phyloP scores from a whole-genome alignment of 1,140 invertebrate genomes.

The Eufriesea mexicana region DNA sequence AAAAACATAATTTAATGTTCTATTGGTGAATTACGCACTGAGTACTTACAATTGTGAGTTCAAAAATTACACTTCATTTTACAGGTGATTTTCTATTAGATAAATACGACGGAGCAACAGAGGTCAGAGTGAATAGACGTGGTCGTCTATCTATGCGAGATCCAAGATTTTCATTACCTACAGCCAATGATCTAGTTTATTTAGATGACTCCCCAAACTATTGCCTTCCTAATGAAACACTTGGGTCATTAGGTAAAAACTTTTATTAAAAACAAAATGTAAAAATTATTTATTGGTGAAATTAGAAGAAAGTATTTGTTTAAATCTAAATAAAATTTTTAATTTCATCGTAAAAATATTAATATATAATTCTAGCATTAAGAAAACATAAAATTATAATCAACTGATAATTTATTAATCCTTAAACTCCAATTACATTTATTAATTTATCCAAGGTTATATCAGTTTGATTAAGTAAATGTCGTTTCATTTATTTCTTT shows the following conservation, averaged over 20 bases:
- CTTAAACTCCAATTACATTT: background rate
- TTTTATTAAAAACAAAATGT: constrained; percentile 35
- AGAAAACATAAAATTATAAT: no score
- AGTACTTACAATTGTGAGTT: no score
- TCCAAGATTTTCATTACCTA: constrained; percentile 88
- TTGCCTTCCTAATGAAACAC: constrained; percentile 86
- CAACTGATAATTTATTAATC: no score
- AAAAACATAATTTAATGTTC: no score
- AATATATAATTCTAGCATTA: no score
- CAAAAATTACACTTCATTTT: background rate
- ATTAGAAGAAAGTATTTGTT: no score
- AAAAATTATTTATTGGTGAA: background rate
- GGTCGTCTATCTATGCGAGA: constrained; percentile 90
- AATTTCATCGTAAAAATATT: no score
- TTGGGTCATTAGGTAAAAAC: constrained; percentile 86
- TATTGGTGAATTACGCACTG: no score
- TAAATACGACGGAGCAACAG: constrained; percentile 95
- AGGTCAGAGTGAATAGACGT: constrained; percentile 93
- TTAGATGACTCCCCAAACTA: constrained; percentile 94
- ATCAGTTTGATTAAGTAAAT: no score
- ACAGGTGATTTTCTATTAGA: constrained; percentile 93
- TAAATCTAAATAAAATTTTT: no score
- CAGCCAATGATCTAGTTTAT: constrained; percentile 94
- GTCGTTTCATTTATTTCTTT: background rate
- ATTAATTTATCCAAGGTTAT: no score